These are phyloP conservation scores for Trichogramma pretiosum DNA, from an alignment of 1,140 invertebrate genomes.

Conservation along the genomic window DNA sequence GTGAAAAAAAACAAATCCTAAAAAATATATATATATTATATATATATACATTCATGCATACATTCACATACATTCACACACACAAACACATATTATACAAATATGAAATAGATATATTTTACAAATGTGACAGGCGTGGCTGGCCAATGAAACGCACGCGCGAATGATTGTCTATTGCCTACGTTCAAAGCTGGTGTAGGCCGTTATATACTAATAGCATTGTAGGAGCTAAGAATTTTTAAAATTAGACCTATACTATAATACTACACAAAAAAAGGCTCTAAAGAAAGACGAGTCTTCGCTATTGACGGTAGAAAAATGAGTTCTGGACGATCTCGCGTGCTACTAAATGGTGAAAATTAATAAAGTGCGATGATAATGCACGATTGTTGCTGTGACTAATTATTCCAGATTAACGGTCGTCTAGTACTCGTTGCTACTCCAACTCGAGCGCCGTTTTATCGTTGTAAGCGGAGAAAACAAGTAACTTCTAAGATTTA, in stretches of 20 bases:
- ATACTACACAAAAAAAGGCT: slow-evolving; percentile 5
- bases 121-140: not conserved
- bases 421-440: slow-evolving; percentile 5
- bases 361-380: too few relatives aligned
- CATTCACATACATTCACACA: not conserved
- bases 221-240: slow-evolving; percentile 33
- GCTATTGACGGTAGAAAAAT: slow-evolving; percentile 1
- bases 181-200: slow-evolving; percentile 3
- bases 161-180: too few relatives aligned
- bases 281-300: not conserved
- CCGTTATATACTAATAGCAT: slow-evolving; percentile 28
- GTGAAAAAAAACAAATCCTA: slow-evolving; percentile 24
- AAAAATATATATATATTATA: slow-evolving; percentile 29
- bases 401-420: slow-evolving; percentile 11
- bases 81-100: not conserved
- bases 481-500: slow-evolving; percentile 13
- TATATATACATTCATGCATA: slow-evolving; percentile 25
- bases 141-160: not conserved
- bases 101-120: not conserved
- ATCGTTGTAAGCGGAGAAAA: slow-evolving; percentile 4
- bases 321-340: slow-evolving; percentile 2
- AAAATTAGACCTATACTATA: slow-evolving; percentile 23
- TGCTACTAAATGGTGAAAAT: not conserved
- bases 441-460: too few relatives aligned
- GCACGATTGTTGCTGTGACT: too few relatives aligned